Evolutionary conservation across 2,797 vertebrate genomes (phyloP), one percentile per base, ranked within the genome.

Genomic region (Muscicapa striata): DNA sequence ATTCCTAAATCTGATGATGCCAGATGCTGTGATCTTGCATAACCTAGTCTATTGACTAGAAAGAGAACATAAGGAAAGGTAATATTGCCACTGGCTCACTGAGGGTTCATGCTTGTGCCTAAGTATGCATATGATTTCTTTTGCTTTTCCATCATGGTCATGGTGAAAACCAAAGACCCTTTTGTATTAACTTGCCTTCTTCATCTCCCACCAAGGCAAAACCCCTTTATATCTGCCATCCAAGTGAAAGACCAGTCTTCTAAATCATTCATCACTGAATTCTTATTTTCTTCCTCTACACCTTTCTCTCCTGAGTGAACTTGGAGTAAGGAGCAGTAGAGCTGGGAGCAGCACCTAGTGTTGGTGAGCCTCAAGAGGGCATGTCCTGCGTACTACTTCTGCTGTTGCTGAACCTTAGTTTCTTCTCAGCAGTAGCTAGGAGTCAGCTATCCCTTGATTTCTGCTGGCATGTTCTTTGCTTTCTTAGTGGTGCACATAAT

Each of bases 311-410:
- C 24, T 1, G 3, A 41, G 18, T 64, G 48, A 83, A 55, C 40
- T 38, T 58, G 4, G 11, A 30, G 30, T 24, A 55, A 40, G 57
- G 19, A 76, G 38, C 19, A 29, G 16, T 15, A 64, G 27, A 88
- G n/a, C 59, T 73, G 64, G 43, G 63, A 84, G 46, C 43, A 79
- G 40, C 20, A 57, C 34, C 26, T 45, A 4, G 6, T 38, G 48
- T 38, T 11, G 0, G 0, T n/a, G 54, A 72, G n/a, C 46, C 18
- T 57, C 5, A 2, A 9, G 10, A 3, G 14, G 3, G 8, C 2
- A 48, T 54, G 30, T 61, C 49, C 46, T 89, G 29, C 58, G 64
- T 61, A 29, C 72, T 30, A 5, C 27, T 51, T 12, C 9, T 49
- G 40, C 34, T 29, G 21, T 18, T 43, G 15, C 63, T 55, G 52